Evolutionary conservation across 2,888 invertebrate species (phyloP), one percentile per base, ranked within the genome.

Genomic region (Microctonus aethiopoides): DNA sequence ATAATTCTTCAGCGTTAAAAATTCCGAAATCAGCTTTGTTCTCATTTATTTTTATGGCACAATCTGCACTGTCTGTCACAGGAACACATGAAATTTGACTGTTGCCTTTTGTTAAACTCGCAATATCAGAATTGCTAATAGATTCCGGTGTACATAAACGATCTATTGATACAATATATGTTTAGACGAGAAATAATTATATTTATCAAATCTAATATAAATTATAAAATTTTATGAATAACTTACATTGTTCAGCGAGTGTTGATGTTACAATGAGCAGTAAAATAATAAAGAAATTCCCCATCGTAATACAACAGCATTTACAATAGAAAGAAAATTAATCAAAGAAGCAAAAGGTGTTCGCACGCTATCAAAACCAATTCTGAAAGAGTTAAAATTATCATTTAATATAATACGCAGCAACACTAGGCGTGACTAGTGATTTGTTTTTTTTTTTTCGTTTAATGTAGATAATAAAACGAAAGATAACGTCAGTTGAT

Each of bases 1-100:
- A 79, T 4, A 90, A 87, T 77, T 91, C 91, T 79, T 92, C 92
- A 2, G 91, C 89, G 0, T 88, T 87, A 79, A 92, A 90, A 46
- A 89, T 83, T 0, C 90, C 91, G 68, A 92, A 87, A 75, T 92
- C 90, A 0, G 89, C 91, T 24, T 87, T 80, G 0, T 88, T 89
- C 4, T 87, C 83, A 0, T 87, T 84, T 56, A 92, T 79, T 74
- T 88, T 88, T 9, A 91, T 78, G 0, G 91, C 89, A 79, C 93
- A 92, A 77, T 92, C 91, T 32, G 91, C 86, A 74, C 91, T 92
- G 77, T 77, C 85, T 46, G 64, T 71, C 0, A 81, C 78, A 22
- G 72, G 69, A 3, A 77, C 67, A 59, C 84, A 84, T 20, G 74
- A 72, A n/a, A 84, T 76, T 67, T 71, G 63, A 62, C 78, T 79